A percentile compares a stretch with the other conserved stretches of the same genome.
Conservation (phyloP, 2,888 invertebrate genomes). For the Perdita meconis region DNA sequence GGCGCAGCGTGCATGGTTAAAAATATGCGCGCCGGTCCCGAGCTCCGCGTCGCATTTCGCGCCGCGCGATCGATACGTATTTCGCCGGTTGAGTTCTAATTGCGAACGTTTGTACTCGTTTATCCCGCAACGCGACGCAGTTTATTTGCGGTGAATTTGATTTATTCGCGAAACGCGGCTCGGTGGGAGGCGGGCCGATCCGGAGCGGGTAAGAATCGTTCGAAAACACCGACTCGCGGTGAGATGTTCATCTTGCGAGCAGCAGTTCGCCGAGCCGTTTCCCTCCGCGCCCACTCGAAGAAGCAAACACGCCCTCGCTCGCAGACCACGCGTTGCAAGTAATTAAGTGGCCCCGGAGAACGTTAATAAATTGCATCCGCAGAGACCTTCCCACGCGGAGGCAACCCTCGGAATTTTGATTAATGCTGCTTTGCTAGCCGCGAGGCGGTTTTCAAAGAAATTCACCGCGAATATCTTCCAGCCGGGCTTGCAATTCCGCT, state of each 20-base stretch:
- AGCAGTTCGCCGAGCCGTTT: neutral
- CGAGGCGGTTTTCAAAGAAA: neutral
- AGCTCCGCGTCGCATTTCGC: neutral
- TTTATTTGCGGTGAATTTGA: conserved; percentile 48
- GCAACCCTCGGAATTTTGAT: conserved; percentile 21
- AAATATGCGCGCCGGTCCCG: conserved; percentile 8
- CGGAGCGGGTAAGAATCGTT: neutral
- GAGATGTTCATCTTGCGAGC: neutral
- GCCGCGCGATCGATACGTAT: conserved; percentile 43
- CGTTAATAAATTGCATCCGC: conserved; percentile 25
- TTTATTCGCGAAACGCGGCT: conserved; percentile 18
- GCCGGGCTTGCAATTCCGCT: neutral
- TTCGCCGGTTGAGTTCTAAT: conserved; percentile 39
- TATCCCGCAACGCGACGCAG: conserved; percentile 21
- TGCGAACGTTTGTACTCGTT: conserved; percentile 32
- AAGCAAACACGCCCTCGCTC: neutral
- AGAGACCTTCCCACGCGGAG: neutral
- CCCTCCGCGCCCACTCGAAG: neutral
- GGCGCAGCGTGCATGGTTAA: no score
- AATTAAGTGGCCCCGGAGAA: conserved; percentile 23
- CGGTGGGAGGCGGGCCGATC: neutral
- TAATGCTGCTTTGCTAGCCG: conserved; percentile 5
- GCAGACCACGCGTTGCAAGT: neutral
- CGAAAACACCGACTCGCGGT: neutral
- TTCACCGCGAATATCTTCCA: neutral